phyloP scores from a whole-genome alignment of 2,113 vertebrate genomes.

The Catagonus wagneri region DNA sequence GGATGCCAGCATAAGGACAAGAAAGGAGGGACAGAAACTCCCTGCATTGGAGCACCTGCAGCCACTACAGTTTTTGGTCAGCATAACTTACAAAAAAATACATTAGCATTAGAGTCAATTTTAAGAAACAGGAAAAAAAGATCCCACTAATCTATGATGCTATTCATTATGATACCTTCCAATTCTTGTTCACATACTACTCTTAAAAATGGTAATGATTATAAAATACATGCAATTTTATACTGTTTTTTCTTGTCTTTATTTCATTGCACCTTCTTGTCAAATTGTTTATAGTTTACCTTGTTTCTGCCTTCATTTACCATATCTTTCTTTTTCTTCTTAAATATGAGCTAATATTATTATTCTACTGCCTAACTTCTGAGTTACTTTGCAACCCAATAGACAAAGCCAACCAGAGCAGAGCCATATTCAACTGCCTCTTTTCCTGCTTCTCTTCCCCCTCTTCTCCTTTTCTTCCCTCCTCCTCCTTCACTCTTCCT shows the following conservation, averaged over 20 bases:
- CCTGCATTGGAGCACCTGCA: not conserved
- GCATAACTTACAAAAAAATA: not conserved
- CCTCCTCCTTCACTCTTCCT: not conserved
- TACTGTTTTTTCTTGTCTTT: not conserved
- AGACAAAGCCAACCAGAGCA: not conserved
- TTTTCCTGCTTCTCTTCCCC: not conserved
- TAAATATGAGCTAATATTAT: not conserved
- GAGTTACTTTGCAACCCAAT: not conserved
- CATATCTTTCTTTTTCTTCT: not conserved
- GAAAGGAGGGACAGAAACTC: not conserved
- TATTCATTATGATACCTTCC: not conserved
- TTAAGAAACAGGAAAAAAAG: not conserved
- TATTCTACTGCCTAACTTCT: not conserved
- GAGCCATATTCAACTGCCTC: not conserved
- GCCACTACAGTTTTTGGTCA: not conserved
- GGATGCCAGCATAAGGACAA: not conserved
- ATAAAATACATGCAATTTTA: not conserved
- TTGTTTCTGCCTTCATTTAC: not conserved
- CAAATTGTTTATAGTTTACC: not conserved
- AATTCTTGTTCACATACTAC: not conserved
- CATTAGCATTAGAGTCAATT: not conserved
- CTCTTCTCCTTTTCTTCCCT: fast-evolving
- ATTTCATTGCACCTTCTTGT: not conserved
- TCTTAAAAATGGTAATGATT: not conserved
- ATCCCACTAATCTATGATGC: not conserved